phyloP scores from a whole-genome alignment of 1,140 invertebrate species.

The Nebria ingens region DNA sequence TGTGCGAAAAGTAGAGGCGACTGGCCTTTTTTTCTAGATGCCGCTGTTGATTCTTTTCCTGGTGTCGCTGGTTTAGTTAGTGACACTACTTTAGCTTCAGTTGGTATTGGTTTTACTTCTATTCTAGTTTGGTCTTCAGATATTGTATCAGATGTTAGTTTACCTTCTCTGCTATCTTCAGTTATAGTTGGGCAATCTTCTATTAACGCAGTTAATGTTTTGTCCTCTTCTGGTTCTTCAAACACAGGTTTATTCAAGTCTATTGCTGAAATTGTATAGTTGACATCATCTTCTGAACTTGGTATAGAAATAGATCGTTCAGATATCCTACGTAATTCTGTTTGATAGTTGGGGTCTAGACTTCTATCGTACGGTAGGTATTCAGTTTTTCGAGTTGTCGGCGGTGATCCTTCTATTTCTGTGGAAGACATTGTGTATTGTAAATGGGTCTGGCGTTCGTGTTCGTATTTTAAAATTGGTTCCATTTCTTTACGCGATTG shows the following conservation, averaged over 20 bases:
- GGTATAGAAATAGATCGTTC: conserved; percentile 59
- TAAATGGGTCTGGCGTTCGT: conserved; percentile 52
- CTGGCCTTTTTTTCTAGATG: conserved; percentile 52
- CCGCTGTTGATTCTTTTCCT: conserved; percentile 42
- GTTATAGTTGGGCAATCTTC: conserved; percentile 21
- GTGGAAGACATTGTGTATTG: conserved; percentile 63
- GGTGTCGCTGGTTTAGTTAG: neutral
- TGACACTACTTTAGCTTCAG: neutral
- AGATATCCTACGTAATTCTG: conserved; percentile 52
- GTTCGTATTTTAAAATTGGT: conserved; percentile 55
- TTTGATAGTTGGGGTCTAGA: conserved; percentile 45
- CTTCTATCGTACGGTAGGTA: conserved; percentile 44
- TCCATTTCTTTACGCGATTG: conserved; percentile 59
- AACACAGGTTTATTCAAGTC: conserved; percentile 30
- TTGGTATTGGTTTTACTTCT: neutral
- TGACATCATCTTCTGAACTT: conserved; percentile 53
- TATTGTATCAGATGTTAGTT: conserved; percentile 1
- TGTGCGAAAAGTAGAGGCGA: conserved; percentile 68
- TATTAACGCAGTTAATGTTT: conserved; percentile 29
- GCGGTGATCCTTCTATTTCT: conserved; percentile 58
- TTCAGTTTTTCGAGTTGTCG: conserved; percentile 49
- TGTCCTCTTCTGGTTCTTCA: conserved; percentile 22
- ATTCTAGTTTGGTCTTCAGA: neutral
- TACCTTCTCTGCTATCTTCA: neutral
- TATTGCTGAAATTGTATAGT: conserved; percentile 27